Evolutionary conservation across 2,797 vertebrate species (phyloP).

Genomic region (Knipowitschia caucasica): DNA sequence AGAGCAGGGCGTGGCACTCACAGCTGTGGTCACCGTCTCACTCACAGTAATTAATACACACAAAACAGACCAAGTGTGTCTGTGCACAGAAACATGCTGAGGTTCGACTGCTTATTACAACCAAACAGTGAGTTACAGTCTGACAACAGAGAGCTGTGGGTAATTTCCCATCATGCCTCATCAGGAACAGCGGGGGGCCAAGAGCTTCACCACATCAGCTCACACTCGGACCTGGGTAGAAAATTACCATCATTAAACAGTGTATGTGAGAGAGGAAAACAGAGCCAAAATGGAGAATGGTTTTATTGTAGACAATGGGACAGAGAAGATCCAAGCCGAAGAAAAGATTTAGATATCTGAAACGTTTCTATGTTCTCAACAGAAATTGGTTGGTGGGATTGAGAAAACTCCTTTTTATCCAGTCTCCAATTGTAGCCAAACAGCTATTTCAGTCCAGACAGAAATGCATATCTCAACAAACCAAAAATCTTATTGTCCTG

Average conservation of each 20-base stretch:
- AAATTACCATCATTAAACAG: slow-evolving; percentile 95
- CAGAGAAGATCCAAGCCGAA: slow-evolving; percentile 32
- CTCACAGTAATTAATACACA: slow-evolving; percentile 94
- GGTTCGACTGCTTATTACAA: slow-evolving; percentile 96
- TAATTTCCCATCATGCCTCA: slow-evolving; percentile 99
- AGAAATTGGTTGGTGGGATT: too few species aligned
- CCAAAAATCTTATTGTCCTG: background rate
- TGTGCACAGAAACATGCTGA: slow-evolving; percentile 61
- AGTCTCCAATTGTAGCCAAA: background rate
- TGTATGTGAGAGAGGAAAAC: slow-evolving; percentile 56
- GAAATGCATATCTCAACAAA: background rate
- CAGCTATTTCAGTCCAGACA: background rate
- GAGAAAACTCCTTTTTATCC: background rate
- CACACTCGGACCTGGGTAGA: slow-evolving; percentile 98
- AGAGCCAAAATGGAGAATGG: slow-evolving; percentile 39
- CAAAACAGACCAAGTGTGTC: slow-evolving; percentile 75
- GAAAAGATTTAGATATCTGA: slow-evolving; percentile 1
- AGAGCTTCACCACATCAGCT: slow-evolving; percentile 97
- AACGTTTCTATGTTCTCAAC: too few species aligned
- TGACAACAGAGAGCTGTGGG: slow-evolving; percentile 91
- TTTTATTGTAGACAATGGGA: slow-evolving; percentile 60
- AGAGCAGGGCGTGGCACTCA: slow-evolving; percentile 84
- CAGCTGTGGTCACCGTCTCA: slow-evolving; percentile 98
- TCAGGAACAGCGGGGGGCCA: slow-evolving; percentile 94
- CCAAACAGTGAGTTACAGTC: slow-evolving; percentile 96